These are phyloP conservation scores for Pluvianellus socialis DNA, from an alignment of 2,113 vertebrate species.

Conservation along the genomic window DNA sequence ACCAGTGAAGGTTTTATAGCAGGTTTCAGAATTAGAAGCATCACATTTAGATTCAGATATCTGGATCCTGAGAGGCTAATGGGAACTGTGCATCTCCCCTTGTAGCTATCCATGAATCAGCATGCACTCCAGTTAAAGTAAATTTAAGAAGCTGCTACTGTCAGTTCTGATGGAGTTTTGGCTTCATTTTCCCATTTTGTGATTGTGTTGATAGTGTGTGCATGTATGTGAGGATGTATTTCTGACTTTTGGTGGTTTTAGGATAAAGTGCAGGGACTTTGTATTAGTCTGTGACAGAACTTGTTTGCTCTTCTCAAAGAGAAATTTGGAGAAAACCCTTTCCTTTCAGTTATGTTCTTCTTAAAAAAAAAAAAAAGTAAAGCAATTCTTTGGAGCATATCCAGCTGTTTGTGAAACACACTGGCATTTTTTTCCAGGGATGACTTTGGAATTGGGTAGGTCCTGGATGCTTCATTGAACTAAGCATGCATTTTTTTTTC, in stretches of 20 bases:
- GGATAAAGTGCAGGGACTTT: neutral
- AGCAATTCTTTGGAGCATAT: neutral
- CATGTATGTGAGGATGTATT: neutral
- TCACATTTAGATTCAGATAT: neutral
- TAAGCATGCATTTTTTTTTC: neutral
- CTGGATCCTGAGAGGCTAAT: neutral
- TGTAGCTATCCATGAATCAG: neutral
- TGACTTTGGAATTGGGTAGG: neutral
- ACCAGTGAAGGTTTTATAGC: neutral
- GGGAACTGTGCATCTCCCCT: neutral
- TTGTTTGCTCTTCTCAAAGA: neutral
- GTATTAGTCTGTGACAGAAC: neutral
- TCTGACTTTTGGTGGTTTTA: neutral
- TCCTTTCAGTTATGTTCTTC: neutral
- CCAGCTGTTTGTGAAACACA: neutral
- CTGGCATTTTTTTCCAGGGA: neutral
- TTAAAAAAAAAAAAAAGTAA: neutral
- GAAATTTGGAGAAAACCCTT: neutral
- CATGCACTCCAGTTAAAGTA: neutral
- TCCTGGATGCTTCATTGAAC: neutral
- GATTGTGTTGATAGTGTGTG: neutral
- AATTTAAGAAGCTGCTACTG: neutral
- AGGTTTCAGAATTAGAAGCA: neutral
- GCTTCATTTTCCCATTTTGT: neutral
- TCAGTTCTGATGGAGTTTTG: neutral